phyloP scores from a whole-genome alignment of 2,797 vertebrate genomes.

The Catamblyrhynchus diadema region DNA sequence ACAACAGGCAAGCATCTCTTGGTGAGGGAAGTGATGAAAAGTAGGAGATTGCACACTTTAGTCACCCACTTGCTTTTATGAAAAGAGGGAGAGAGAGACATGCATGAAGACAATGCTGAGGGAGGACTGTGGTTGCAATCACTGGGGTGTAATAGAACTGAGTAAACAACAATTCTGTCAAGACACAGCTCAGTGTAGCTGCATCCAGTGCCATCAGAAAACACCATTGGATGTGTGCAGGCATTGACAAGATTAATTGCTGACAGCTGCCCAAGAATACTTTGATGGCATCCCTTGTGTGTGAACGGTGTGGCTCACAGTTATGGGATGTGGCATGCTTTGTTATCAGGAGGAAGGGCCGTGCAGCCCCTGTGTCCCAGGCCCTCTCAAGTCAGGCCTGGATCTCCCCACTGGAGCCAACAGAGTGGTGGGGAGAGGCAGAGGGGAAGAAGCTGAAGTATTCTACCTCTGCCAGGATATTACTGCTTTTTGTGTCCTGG shows the following conservation, averaged over 20 bases:
- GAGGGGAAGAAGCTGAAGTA: not conserved
- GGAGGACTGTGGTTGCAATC: not conserved
- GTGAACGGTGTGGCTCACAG: accelerated
- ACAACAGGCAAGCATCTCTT: not conserved
- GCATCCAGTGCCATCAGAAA: not conserved
- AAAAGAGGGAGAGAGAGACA: not conserved
- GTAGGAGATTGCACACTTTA: accelerated
- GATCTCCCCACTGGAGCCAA: not conserved
- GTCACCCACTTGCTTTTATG: not conserved
- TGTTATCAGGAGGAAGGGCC: not conserved
- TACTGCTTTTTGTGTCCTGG: not conserved
- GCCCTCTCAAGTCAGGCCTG: not conserved
- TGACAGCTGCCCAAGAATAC: not conserved
- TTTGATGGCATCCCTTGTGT: accelerated
- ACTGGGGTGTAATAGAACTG: accelerated
- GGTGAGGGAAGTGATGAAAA: not conserved
- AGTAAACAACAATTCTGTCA: not conserved
- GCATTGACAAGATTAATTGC: not conserved
- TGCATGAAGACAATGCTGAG: accelerated
- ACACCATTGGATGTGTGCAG: accelerated
- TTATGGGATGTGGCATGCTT: not conserved
- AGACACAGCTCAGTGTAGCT: not conserved
- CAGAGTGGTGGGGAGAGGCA: not conserved
- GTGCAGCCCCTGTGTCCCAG: accelerated
- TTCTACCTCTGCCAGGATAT: not conserved